phyloP scores from a whole-genome alignment of 2,888 invertebrate genomes.

The Trachelus troglodyta region DNA sequence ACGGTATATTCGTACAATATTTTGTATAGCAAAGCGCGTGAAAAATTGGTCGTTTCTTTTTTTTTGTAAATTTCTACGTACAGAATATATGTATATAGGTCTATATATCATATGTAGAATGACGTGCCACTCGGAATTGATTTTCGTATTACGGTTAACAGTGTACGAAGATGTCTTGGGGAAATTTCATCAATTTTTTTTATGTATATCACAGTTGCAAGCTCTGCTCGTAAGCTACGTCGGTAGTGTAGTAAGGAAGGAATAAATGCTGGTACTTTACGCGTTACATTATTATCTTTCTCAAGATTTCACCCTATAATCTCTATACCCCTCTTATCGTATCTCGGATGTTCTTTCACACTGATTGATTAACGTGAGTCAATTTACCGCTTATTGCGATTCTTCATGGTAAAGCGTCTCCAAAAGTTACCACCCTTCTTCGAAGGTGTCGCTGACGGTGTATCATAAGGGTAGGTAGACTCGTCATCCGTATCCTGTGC shows the following conservation, averaged over 20 bases:
- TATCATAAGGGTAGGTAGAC: slow-evolving; percentile 67
- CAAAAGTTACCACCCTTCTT: slow-evolving; percentile 69
- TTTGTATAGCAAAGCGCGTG: neutral
- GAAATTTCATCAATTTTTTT: slow-evolving; percentile 23
- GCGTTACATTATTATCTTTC: neutral
- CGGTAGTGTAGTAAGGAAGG: slow-evolving; percentile 38
- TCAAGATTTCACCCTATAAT: slow-evolving; percentile 8
- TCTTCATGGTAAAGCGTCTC: slow-evolving; percentile 78
- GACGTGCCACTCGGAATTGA: neutral
- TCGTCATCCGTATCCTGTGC: slow-evolving; percentile 69
- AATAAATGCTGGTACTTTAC: slow-evolving; percentile 15
- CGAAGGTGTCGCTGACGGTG: slow-evolving; percentile 49
- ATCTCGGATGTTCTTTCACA: neutral
- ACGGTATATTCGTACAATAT: neutral
- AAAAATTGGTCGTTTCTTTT: neutral
- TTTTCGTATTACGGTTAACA: neutral
- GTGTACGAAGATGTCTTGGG: neutral
- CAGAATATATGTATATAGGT: neutral
- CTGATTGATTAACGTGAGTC: neutral
- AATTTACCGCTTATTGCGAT: slow-evolving; percentile 75
- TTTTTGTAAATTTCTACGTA: neutral
- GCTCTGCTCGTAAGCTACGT: slow-evolving; percentile 55
- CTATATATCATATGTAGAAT: no score
- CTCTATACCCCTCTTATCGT: neutral
- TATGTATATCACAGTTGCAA: slow-evolving; percentile 61